These are phyloP conservation scores for Nomada goodeniana DNA, from an alignment of 2,888 invertebrate species.

Conservation along the genomic window DNA sequence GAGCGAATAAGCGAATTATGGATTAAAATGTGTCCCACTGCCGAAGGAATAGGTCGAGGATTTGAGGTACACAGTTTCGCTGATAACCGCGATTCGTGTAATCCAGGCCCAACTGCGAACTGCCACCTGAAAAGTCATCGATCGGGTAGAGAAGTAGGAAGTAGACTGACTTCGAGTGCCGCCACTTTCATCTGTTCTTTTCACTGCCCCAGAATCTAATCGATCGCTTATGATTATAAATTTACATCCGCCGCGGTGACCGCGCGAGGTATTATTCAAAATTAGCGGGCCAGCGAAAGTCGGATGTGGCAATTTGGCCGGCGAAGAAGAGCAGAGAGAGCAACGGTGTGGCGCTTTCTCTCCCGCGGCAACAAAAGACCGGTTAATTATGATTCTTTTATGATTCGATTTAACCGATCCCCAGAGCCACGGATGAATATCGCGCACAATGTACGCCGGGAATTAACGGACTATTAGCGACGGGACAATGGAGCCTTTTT, in stretches of 20 bases:
- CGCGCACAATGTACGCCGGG: conserved; percentile 80
- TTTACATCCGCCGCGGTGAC: conserved; percentile 48
- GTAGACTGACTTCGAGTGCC: too few relatives aligned
- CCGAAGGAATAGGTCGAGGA: too few relatives aligned
- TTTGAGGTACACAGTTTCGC: too few relatives aligned
- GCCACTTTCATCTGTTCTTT: neutral
- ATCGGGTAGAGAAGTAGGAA: too few relatives aligned
- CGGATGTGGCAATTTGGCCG: conserved; percentile 78
- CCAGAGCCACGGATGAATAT: conserved; percentile 76
- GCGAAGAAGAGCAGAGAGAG: conserved; percentile 40
- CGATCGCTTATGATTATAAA: conserved; percentile 57
- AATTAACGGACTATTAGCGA: conserved; percentile 82
- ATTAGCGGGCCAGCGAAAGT: conserved; percentile 74
- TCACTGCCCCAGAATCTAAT: conserved; percentile 5
- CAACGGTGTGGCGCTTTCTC: conserved; percentile 63
- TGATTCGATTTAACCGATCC: conserved; percentile 82
- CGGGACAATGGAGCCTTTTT: conserved; percentile 79
- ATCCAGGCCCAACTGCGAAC: too few relatives aligned
- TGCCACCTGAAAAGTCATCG: too few relatives aligned
- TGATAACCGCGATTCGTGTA: too few relatives aligned
- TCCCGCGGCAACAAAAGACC: conserved; percentile 78
- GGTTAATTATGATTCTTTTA: conserved; percentile 84
- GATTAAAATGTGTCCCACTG: too few relatives aligned
- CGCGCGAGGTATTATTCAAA: conserved; percentile 73
- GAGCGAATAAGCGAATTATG: too few relatives aligned